Evolutionary conservation across 1,140 invertebrate species (phyloP).

Genomic region (Cyclargus thomasi): DNA sequence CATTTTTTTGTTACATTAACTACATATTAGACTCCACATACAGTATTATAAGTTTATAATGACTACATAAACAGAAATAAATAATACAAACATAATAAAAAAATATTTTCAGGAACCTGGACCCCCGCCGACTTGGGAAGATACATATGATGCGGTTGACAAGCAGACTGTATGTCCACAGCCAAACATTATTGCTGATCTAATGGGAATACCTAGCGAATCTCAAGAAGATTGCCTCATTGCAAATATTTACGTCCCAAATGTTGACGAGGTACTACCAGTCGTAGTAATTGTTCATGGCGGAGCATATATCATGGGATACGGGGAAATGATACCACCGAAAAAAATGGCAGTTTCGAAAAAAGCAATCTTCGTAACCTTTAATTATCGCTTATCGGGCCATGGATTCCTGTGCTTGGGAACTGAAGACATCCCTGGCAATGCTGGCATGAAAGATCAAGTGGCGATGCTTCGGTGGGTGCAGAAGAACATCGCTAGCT

Average conservation of each 20-base stretch:
- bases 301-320: constrained; percentile 27
- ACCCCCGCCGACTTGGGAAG: constrained; percentile 33
- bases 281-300: constrained; percentile 41
- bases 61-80: too few species aligned
- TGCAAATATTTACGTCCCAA: constrained; percentile 47
- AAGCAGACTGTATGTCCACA: constrained; percentile 44
- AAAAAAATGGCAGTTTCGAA: constrained; percentile 25
- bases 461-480: constrained; percentile 44
- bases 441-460: constrained; percentile 50
- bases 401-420: constrained; percentile 39
- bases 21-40: too few species aligned
- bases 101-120: constrained; percentile 39
- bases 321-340: constrained; percentile 24
- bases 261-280: constrained; percentile 45
- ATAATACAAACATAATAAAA: too few species aligned
- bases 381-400: constrained; percentile 32
- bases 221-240: constrained; percentile 50
- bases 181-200: neutral
- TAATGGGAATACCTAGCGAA: constrained; percentile 7
- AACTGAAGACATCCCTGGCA: constrained; percentile 40
- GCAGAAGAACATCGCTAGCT: constrained; percentile 43
- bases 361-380: constrained; percentile 28
- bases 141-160: constrained; percentile 39
- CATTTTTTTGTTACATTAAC: too few species aligned
- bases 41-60: too few species aligned